These are phyloP conservation scores for Hedychridium roseum DNA, from an alignment of 2,888 invertebrate genomes.

Conservation along the genomic window DNA sequence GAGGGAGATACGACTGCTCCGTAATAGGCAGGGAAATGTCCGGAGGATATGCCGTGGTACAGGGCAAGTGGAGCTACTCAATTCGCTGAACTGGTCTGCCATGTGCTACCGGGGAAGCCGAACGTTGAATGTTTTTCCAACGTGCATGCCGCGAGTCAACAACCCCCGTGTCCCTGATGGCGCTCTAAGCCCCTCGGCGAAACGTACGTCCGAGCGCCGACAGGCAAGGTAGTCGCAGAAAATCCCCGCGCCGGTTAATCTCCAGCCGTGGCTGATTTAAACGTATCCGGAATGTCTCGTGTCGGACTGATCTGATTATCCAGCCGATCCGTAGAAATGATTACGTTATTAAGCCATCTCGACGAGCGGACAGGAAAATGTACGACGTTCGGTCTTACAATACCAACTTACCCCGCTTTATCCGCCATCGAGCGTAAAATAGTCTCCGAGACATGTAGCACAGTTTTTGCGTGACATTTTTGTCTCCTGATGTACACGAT, in stretches of 20 bases:
- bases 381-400: no score
- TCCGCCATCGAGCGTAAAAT: no score
- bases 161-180: slow-evolving; percentile 11
- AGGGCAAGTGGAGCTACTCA: slow-evolving; percentile 47
- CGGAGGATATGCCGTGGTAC: slow-evolving; percentile 41
- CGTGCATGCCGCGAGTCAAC: slow-evolving; percentile 16
- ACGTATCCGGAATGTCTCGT: no score
- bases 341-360: no score
- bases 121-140: not conserved
- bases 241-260: slow-evolving; percentile 2
- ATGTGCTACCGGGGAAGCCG: slow-evolving; percentile 42
- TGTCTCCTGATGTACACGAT: no score
- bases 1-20: slow-evolving; percentile 39
- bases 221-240: slow-evolving; percentile 3
- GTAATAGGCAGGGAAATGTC: slow-evolving; percentile 52
- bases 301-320: no score
- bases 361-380: no score
- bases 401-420: no score
- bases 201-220: not conserved
- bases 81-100: slow-evolving; percentile 56
- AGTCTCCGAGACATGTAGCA: no score
- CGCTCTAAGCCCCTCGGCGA: not conserved
- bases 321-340: no score
- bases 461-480: no score
- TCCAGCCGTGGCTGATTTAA: no score